Percentiles rank a stretch among this genome's conserved stretches.
These are phyloP conservation scores for Dicrurus megarhynchus DNA, from an alignment of 2,113 vertebrate genomes.

Conservation along the genomic window DNA sequence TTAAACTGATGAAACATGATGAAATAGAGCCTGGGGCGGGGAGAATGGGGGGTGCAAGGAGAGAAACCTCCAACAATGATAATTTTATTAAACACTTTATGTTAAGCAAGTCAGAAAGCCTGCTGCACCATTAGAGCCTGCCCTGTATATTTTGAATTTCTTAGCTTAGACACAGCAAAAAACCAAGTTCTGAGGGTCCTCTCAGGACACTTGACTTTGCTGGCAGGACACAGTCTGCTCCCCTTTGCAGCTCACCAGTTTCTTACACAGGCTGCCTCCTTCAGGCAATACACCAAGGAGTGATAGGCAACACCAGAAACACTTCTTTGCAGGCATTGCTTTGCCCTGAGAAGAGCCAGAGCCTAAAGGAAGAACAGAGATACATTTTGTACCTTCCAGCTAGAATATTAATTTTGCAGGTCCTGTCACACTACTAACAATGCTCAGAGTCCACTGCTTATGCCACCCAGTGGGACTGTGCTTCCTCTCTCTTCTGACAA, in stretches of 20 bases:
- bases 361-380: background rate
- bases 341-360: background rate
- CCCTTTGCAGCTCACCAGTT: background rate
- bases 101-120: background rate
- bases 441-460: background rate
- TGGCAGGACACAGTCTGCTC: background rate
- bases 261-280: background rate
- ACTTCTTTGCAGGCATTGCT: background rate
- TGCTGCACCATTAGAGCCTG: background rate
- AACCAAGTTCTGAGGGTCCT: background rate
- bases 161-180: background rate
- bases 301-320: background rate
- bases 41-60: background rate
- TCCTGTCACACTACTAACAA: background rate
- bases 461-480: background rate
- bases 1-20: background rate
- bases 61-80: background rate
- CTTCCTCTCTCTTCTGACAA: background rate
- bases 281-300: background rate
- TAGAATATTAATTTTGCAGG: constrained; percentile 16
- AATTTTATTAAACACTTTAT: background rate
- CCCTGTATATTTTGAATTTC: background rate
- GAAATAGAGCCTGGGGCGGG: background rate
- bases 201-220: background rate
- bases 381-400: background rate